phyloP scores from a whole-genome alignment of 2,113 vertebrate genomes.

The Anarhynchus alexandrinus region DNA sequence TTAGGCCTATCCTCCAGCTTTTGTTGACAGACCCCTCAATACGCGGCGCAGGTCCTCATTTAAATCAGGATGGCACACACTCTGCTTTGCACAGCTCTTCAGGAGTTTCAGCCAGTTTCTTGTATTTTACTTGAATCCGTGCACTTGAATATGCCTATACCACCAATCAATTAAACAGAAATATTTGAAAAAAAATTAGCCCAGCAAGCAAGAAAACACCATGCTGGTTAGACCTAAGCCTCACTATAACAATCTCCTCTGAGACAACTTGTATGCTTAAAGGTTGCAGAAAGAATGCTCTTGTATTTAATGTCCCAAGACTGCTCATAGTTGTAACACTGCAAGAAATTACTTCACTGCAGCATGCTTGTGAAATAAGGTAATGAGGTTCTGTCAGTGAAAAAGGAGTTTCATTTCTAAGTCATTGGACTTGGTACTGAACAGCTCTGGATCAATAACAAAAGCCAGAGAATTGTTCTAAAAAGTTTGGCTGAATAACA shows the following conservation, averaged over 20 bases:
- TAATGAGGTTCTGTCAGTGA: background rate
- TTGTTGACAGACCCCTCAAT: background rate
- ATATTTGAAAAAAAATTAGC: background rate
- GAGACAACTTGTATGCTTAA: background rate
- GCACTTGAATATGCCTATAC: background rate
- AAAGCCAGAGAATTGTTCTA: background rate
- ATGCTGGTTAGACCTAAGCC: background rate
- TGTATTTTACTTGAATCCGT: background rate
- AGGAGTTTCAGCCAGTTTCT: background rate
- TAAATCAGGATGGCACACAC: background rate
- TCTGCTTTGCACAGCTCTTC: background rate
- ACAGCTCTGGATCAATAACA: background rate
- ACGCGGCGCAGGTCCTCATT: fast-evolving
- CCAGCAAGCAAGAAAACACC: background rate
- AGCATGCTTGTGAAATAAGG: background rate
- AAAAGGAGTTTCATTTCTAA: background rate
- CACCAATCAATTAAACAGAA: background rate
- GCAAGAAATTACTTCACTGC: background rate
- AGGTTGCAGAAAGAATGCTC: background rate
- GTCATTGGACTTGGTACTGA: background rate
- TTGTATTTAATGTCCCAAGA: background rate
- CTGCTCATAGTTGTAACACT: background rate
- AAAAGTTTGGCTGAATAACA: background rate
- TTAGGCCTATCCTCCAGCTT: background rate
- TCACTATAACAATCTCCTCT: background rate